A percentile compares a stretch with the other conserved stretches of the same genome.
These are phyloP conservation scores for Yponomeuta evonymella DNA, from an alignment of 2,888 invertebrate species.

Conservation along the genomic window DNA sequence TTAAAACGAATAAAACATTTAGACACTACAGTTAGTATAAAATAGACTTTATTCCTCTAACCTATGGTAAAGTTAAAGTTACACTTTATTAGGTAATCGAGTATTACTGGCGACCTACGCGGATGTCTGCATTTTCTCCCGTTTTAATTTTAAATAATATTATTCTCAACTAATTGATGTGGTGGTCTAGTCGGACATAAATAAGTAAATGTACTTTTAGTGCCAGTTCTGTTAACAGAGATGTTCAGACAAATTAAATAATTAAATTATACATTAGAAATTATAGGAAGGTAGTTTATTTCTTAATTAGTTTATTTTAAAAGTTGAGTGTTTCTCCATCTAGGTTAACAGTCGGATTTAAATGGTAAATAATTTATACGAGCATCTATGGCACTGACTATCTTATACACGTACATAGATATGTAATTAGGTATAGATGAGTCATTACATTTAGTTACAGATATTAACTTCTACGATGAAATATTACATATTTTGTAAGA, in stretches of 20 bases:
- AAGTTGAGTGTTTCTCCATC: not conserved
- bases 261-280: not conserved
- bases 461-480: not conserved
- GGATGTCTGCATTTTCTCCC: too few relatives aligned
- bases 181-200: too few relatives aligned
- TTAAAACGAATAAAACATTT: not conserved
- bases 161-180: too few relatives aligned
- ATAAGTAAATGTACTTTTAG: too few relatives aligned
- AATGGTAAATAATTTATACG: not conserved
- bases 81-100: not conserved
- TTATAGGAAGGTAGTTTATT: not conserved
- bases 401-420: constrained; percentile 1
- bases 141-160: too few relatives aligned
- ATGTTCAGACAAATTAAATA: not conserved
- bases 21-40: not conserved
- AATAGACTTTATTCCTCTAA: constrained; percentile 2
- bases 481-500: not conserved
- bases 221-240: not conserved
- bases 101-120: not conserved
- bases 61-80: not conserved
- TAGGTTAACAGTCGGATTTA: not conserved
- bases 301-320: not conserved
- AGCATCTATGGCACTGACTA: constrained; percentile 10
- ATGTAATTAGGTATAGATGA: constrained; percentile 10
- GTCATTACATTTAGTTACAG: not conserved